Base-by-base conservation (phyloP, 1,140 invertebrate species). In the Musca domestica region DNA sequence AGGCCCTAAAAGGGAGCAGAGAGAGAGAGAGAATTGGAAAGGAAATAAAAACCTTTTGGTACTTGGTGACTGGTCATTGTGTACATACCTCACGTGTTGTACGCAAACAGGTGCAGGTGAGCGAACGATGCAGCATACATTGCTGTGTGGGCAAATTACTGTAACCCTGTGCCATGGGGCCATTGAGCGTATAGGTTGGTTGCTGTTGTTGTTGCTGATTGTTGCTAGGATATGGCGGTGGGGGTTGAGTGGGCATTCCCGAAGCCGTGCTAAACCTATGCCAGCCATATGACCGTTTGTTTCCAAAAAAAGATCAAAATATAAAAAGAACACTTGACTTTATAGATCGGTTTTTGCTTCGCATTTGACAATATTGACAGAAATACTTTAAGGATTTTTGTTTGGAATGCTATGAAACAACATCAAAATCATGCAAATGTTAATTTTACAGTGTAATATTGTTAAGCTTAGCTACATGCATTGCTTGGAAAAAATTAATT, bases 51-150 rank as follows among this genome's bases (percentile, higher is more conserved):
- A n/a, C n/a, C n/a, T n/a, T n/a, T n/a, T n/a, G n/a, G n/a, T n/a
- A n/a, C n/a, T n/a, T n/a, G n/a, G n/a, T n/a, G n/a, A n/a, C n/a
- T n/a, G 48, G 20, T 17, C 51, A 7, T 6, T 52, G 6, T 17
- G 2, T 12, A 74, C 74, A 76, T 66, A 81, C 77, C 74, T 81
- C 77, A 74, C 78, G 72, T 67, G 80, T 73, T 68, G 74, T 81
- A 66, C 81, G 80, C 71, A 81, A 67, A 70, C 87, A 89, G 69
- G 83, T 83, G 81, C 88, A 90, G 63, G 86, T 83, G 73, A 89
- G 87, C 67, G 88, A 81, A 67, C 86, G 87, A 77, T 89, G 88
- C 64, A 88, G 80, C 46, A 86, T 83, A 75, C 88, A 90, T 82
- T 87, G 86, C 46, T 83, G 82, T 54, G 67, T 48, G 73, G 79